Conservation (phyloP, 64 coral and sea anemone genomes). For the Stylophora pistillata region DNA sequence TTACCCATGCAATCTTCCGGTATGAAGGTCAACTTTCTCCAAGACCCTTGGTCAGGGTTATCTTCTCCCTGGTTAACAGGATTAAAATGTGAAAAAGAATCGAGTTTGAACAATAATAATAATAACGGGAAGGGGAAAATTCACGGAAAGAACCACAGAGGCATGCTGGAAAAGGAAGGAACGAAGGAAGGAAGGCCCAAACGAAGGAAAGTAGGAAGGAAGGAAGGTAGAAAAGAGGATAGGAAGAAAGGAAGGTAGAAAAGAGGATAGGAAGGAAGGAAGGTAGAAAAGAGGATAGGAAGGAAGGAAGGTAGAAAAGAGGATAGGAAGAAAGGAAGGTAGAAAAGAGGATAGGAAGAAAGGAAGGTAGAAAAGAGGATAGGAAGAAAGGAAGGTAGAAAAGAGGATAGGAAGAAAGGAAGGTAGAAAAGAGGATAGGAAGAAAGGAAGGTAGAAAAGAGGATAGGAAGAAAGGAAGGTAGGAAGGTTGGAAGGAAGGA, state of each 20-base stretch:
- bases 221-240: neutral
- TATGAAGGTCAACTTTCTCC: conserved; percentile 14
- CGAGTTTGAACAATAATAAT: neutral
- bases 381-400: rapidly evolving
- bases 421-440: too few relatives aligned
- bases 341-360: neutral
- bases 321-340: neutral
- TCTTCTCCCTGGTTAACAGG: neutral
- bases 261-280: neutral
- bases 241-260: neutral
- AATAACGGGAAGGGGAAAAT: too few relatives aligned
- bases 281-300: neutral
- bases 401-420: too few relatives aligned
- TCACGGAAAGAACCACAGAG: neutral
- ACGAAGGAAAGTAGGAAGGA: neutral
- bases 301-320: neutral
- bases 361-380: neutral
- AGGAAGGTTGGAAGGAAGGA: too few relatives aligned
- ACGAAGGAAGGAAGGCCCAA: neutral
- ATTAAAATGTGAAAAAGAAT: neutral
- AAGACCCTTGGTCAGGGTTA: neutral
- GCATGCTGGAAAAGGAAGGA: neutral
- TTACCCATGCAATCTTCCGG: neutral
- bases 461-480: neutral
- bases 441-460: neutral